Evolutionary conservation across 2,888 invertebrate species (phyloP).

Genomic region (Serrognathus titanus): DNA sequence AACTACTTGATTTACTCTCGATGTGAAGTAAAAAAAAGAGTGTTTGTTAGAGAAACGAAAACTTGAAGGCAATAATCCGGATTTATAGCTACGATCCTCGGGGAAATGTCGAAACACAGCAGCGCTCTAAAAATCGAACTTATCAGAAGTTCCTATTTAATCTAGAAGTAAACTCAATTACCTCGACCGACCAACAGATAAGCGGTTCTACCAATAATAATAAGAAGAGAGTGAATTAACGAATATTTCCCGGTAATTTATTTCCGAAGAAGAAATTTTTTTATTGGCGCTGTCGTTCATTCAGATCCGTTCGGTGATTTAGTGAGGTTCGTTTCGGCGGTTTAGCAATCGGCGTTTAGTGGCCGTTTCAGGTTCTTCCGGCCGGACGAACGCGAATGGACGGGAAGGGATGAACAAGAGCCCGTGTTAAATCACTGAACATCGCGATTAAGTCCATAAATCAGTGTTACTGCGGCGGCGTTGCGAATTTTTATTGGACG

Average conservation of each 20-base stretch:
- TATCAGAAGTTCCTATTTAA: conserved; percentile 3
- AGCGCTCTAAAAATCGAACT: not conserved
- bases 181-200: no score
- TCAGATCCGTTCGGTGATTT: no score
- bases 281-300: no score
- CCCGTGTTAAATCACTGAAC: conserved; percentile 34
- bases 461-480: conserved; percentile 22
- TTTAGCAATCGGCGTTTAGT: not conserved
- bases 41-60: not conserved
- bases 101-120: not conserved
- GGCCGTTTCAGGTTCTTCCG: not conserved
- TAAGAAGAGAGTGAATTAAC: no score
- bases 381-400: conserved; percentile 2
- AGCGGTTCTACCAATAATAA: no score
- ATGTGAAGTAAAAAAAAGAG: not conserved
- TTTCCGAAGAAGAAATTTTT: no score
- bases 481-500: conserved; percentile 1
- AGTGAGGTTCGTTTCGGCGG: not conserved
- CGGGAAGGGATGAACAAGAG: conserved; percentile 21
- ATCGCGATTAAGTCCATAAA: conserved; percentile 34
- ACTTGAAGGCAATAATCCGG: not conserved
- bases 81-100: not conserved
- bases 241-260: no score
- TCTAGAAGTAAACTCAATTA: not conserved
- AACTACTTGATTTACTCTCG: not conserved